A percentile compares a stretch with the other conserved stretches of the same genome.
phyloP scores from a whole-genome alignment of 2,113 vertebrate species.

The Dromas ardeola region DNA sequence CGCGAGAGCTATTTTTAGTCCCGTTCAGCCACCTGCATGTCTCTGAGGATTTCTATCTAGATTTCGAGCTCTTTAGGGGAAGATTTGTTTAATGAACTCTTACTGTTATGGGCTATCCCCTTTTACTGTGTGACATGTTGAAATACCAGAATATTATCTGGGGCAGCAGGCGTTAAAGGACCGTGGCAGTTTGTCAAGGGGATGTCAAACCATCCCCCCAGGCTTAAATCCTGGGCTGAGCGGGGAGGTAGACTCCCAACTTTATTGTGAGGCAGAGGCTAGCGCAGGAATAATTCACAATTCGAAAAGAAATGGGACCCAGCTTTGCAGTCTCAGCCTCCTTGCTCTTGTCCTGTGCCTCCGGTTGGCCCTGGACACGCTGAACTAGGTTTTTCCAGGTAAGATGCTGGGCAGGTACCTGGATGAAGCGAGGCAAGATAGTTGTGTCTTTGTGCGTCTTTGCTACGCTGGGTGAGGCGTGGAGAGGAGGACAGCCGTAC shows the following conservation, averaged over 20 bases:
- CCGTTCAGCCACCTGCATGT: constrained; percentile 18
- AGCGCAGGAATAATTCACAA: accelerated
- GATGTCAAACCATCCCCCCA: not conserved
- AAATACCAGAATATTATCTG: not conserved
- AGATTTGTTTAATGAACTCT: not conserved
- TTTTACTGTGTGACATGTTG: not conserved
- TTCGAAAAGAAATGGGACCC: not conserved
- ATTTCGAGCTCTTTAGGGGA: not conserved
- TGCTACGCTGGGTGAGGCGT: not conserved
- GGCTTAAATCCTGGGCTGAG: not conserved
- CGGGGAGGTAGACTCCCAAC: not conserved
- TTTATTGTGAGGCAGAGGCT: not conserved
- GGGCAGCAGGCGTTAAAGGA: accelerated
- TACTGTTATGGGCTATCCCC: not conserved
- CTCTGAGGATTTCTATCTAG: not conserved
- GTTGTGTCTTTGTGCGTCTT: not conserved
- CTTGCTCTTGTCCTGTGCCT: not conserved
- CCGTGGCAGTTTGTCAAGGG: not conserved
- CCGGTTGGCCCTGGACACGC: not conserved
- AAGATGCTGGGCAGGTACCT: not conserved
- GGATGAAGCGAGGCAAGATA: not conserved
- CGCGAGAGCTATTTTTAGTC: not conserved
- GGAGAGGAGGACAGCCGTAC: not conserved
- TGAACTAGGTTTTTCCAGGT: not conserved
- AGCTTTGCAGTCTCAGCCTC: not conserved